Base-by-base conservation (phyloP, 2,888 invertebrate genomes). In the Dusona sp. region DNA sequence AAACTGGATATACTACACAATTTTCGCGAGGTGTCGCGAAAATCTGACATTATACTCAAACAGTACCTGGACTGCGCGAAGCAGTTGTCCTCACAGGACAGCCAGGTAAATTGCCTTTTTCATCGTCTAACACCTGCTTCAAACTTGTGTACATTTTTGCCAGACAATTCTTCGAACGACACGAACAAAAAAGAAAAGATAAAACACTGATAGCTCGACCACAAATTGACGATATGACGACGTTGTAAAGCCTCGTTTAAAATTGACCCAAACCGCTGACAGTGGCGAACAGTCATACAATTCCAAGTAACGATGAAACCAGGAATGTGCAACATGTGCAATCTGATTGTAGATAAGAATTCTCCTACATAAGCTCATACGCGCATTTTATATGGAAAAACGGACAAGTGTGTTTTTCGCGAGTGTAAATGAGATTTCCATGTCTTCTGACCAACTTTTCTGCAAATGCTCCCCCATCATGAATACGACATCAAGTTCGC, bases 1-100 rank as follows among this genome's bases (percentile, higher is more conserved):
- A 97, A 97, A 93, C 95, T 98, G 91, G 97, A 97, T 93, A 96
- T 96, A 87, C 96, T 97, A 91, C 96, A 96, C 94, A 96, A 96
- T 91, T 97, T 98, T 95, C 96, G 96, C 94, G 96, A 97, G 93
- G 95, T 96, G 90, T 96, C 97, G 92, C 96, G 96, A 91, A 97
- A 97, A 94, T 96, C 97, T 70, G 97, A 97, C 94, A 95, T 96
- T 91, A 95, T 97, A 90, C 95, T 98, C 93, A 96, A 96, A 94
- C 96, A 97, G 94, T 97, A 97, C 95, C 95, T 97, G 92, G 96
- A 96, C 91, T 97, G 96, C 95, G 96, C 97, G 86, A 96, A 96
- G 94, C 96, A 96, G 88, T 91, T 94, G 89, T 94, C 95, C 87
- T 94, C 95, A 95, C 90, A 95, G 95, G 93, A 96, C 96, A 92